Base-by-base conservation (phyloP, 2,113 vertebrate species). In the Tyto alba region DNA sequence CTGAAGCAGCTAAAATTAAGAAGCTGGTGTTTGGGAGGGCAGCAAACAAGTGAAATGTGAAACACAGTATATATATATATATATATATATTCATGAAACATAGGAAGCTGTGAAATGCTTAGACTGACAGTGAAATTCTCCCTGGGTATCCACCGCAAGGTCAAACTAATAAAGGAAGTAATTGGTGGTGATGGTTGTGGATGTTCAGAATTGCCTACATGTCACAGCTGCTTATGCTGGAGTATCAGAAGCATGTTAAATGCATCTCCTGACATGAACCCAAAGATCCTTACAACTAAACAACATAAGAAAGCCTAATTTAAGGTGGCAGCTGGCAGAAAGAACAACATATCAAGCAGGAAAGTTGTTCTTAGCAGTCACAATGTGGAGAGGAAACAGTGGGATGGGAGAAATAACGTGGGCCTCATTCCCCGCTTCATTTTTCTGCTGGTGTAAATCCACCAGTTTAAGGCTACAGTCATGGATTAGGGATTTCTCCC, bases 171-270 rank as follows among this genome's bases (percentile, higher is more conserved):
- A 96, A 95, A 84, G 74, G 47, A 55, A 56, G 36, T 96, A 97
- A 97, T 96, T 94, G 94, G 78, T 95, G 94, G 55, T 96, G 96
- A 97, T 95, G 92, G 86, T 85, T 97, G 90, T 85, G 85, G 92
- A 91, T 94, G 94, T 96, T 96, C 76, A 87, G 82, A 92, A 88
- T 87, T 94, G 91, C 88, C 82, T 95, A 69, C 84, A 81, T 62
- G 88, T 87, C 87, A 95, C 43, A 72, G 81, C 59, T 80, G 90
- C 88, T 97, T 93, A 92, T 67, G 47, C 30, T 85, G 60, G 85
- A 96, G 57, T 88, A 93, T 62, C 69, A 91, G 72, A 89, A 88
- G 36, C 40, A 30, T 66, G 84, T 95, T 96, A 74, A 90, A 95
- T 84, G 86, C 72, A 75, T 73, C 83, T 96, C 73, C 66, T 95